Evolutionary conservation across 2,113 vertebrate species (phyloP), one percentile per base, ranked within the genome.

Genomic region (Ceuthmochares aereus): DNA sequence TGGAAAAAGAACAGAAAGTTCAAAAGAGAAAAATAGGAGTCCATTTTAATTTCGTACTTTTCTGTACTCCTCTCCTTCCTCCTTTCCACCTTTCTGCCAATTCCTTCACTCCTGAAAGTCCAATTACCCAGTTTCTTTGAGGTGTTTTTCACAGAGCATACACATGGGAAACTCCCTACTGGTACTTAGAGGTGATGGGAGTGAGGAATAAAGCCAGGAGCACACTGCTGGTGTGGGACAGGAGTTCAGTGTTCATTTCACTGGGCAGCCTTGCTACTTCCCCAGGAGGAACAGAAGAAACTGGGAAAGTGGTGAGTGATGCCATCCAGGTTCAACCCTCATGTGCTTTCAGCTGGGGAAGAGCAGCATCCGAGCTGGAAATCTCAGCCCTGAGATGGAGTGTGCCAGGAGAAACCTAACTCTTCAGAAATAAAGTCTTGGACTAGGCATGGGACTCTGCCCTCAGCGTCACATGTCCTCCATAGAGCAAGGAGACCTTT

Each of bases 61-160:
- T 78, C 34, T 67, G 10, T 79, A 37, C 17, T 72, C 63, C 20
- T 75, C 0, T 52, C 32, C 9, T 66, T 83, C 5, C 5, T 10
- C 17, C 0, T 1, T 63, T 83, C 4, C 5, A 10, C 17, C 0
- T 1, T 63, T 66, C 58, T 14, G 1, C 43, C 26, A 42, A 37
- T 79, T 90, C 6, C 8, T 95, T 90, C 25, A 32, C 8, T 90
- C 14, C 22, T 12, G 9, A 64, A 92, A 92, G 34, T 23, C 21
- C 40, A 66, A 77, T 49, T 73, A 34, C 45, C 22, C 18, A 16
- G 0, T 85, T 90, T 92, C 49, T 86, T 43, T 43, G 43, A 34
- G 12, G 14, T 72, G 47, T 82, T 67, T 66, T 87, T 75, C 49
- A 59, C 45, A 74, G 77, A 37, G 14, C 3, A 2, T 25, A 56